These are phyloP conservation scores for Erethizon dorsatum DNA, from an alignment of 2,797 vertebrate genomes.

Conservation along the genomic window DNA sequence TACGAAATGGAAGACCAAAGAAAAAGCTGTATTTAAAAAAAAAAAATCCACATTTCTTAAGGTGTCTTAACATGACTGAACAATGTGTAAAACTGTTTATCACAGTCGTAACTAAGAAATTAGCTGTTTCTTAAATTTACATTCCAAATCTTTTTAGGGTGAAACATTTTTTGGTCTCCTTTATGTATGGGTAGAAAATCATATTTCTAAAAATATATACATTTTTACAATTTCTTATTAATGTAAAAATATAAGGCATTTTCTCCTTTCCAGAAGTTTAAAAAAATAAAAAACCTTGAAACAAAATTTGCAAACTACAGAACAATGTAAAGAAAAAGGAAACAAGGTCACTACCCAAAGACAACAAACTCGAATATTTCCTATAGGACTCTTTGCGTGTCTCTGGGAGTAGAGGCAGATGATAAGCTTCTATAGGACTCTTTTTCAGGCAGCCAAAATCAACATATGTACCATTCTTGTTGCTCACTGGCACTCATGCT, in stretches of 20 bases:
- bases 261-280: constrained; percentile 33
- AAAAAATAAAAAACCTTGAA: background rate
- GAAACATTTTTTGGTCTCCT: background rate
- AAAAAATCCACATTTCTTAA: background rate
- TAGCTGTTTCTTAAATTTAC: background rate
- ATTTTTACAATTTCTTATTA: constrained; percentile 31
- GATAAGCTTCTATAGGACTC: background rate
- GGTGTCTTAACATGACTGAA: background rate
- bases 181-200: constrained; percentile 13
- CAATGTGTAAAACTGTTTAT: background rate
- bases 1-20: background rate
- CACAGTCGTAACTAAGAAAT: background rate
- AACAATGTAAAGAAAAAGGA: constrained; percentile 10
- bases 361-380: constrained; percentile 23
- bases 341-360: background rate
- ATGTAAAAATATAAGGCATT: constrained; percentile 12
- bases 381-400: background rate
- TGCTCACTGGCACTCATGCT: background rate
- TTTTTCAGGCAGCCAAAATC: constrained; percentile 13
- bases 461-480: background rate
- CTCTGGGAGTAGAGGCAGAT: background rate
- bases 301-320: background rate
- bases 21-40: background rate
- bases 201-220: background rate
- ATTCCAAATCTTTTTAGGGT: background rate